phyloP scores from a whole-genome alignment of 2,113 vertebrate species.

The Gorsachius goisagi region DNA sequence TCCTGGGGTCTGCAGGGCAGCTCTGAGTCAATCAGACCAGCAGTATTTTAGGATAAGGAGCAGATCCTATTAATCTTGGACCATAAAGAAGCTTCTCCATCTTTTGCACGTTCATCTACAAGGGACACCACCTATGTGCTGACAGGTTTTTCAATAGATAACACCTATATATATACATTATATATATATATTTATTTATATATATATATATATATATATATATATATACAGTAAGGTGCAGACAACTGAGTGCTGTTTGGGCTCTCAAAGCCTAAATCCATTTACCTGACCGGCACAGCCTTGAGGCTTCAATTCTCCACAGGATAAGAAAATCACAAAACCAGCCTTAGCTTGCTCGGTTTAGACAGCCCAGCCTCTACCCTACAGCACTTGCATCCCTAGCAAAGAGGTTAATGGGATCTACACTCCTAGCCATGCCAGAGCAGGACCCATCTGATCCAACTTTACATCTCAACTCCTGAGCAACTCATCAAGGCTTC shows the following conservation, averaged over 20 bases:
- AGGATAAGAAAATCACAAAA: not conserved
- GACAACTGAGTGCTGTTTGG: not conserved
- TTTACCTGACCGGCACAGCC: not conserved
- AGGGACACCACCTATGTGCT: not conserved
- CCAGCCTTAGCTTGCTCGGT: not conserved
- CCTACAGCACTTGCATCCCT: not conserved
- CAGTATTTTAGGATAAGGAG: not conserved
- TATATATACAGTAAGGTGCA: not conserved
- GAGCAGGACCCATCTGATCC: not conserved
- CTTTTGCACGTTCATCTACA: not conserved
- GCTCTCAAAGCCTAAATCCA: not conserved
- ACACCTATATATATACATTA: not conserved
- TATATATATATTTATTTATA: too few species aligned
- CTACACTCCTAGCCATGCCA: too few species aligned
- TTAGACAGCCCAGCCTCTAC: not conserved
- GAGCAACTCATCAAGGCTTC: not conserved
- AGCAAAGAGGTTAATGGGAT: not conserved
- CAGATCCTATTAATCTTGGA: not conserved
- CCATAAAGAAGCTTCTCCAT: not conserved
- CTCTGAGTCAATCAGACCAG: not conserved
- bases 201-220: too few species aligned
- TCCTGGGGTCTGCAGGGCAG: not conserved
- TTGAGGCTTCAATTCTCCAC: not conserved
- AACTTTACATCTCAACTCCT: accelerated
- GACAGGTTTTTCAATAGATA: not conserved